Percentiles rank a stretch among this genome's conserved stretches.
Evolutionary conservation across 2,888 invertebrate genomes (phyloP).

Genomic region (Nemoura dubitans): DNA sequence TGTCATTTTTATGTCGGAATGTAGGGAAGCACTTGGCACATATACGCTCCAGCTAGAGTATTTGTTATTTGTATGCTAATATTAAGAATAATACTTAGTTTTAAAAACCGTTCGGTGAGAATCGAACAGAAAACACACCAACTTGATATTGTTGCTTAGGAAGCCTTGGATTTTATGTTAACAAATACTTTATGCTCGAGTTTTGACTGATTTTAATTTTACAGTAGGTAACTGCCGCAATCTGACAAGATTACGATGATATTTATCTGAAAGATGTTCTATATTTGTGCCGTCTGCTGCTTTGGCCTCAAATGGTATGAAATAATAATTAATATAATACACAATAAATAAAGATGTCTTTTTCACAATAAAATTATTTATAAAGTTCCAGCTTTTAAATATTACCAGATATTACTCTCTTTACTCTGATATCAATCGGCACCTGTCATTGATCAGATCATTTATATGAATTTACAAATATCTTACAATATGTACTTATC

Average conservation of each 20-base stretch:
- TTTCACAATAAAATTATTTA: not conserved
- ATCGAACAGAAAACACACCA: slow-evolving; percentile 17
- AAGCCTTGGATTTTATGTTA: slow-evolving; percentile 20
- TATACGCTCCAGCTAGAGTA: slow-evolving; percentile 9
- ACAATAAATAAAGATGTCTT: not conserved
- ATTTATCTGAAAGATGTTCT: not conserved
- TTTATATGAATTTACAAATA: not conserved
- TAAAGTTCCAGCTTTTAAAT: not conserved
- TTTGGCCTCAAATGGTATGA: not conserved
- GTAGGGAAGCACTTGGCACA: slow-evolving; percentile 35
- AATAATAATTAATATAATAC: not conserved
- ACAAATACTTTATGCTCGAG: not conserved
- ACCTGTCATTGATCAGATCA: not conserved
- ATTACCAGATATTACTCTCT: not conserved
- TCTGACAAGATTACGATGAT: not conserved
- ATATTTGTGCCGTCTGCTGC: not conserved
- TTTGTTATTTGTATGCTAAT: not conserved
- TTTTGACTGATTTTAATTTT: not conserved
- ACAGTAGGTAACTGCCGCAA: not conserved
- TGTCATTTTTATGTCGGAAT: slow-evolving; percentile 23
- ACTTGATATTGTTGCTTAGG: slow-evolving; percentile 26
- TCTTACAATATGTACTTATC: not conserved
- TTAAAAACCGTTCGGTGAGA: not conserved
- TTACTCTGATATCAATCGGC: not conserved
- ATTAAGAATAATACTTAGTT: slow-evolving; percentile 32